Conservation (phyloP, 2,113 vertebrate genomes). For the Melozone crissalis region DNA sequence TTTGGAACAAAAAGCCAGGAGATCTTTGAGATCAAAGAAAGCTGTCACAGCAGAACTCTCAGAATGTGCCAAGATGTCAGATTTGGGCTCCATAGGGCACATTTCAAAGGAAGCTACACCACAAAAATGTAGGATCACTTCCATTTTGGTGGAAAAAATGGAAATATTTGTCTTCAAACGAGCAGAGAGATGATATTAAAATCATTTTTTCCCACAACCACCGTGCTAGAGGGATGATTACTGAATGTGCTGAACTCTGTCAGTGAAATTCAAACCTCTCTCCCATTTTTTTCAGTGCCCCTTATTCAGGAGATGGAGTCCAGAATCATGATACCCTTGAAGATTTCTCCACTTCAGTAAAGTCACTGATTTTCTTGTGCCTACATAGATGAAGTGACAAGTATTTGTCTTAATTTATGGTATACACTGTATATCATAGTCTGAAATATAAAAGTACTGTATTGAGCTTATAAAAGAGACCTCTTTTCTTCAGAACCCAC, state of each 20-base stretch:
- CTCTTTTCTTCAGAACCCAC: conserved; percentile 71
- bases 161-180: neutral
- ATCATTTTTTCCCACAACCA: neutral
- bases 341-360: conserved; percentile 90
- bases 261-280: conserved; percentile 1
- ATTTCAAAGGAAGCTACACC: neutral
- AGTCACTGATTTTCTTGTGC: conserved; percentile 57
- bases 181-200: neutral
- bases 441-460: conserved; percentile 73
- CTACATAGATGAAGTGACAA: conserved; percentile 63
- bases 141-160: neutral
- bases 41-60: neutral
- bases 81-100: neutral
- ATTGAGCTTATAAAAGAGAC: conserved; percentile 69
- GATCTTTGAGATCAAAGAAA: neutral
- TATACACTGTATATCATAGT: conserved; percentile 65
- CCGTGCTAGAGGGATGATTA: neutral
- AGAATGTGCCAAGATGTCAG: neutral
- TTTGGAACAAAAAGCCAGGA: conserved; percentile 11
- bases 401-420: conserved; percentile 70
- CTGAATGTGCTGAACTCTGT: neutral
- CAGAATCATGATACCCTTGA: conserved; percentile 98
- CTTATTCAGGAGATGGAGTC: conserved; percentile 99
- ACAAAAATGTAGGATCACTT: neutral
- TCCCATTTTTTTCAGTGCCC: conserved; percentile 80